A percentile compares a stretch with the other conserved stretches of the same genome.
These are phyloP conservation scores for Keiferia lycopersicella DNA, from an alignment of 2,888 invertebrate species.

Conservation along the genomic window DNA sequence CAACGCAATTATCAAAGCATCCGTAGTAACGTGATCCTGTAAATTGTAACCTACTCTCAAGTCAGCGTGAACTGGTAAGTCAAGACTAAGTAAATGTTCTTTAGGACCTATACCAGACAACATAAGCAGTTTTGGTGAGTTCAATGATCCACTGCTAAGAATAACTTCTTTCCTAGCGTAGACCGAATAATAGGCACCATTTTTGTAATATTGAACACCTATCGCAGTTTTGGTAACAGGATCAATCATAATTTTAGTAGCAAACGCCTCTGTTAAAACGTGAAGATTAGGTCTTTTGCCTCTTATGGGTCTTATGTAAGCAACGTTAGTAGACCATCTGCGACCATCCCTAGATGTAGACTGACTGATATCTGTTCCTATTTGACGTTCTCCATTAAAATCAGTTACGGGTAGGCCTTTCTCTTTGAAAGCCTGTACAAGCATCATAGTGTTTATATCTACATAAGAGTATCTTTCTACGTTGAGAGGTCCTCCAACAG, in stretches of 20 bases:
- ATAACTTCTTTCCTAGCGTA: constrained; percentile 83
- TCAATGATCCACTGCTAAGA: constrained; percentile 81
- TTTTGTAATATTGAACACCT: constrained; percentile 64
- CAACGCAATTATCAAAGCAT: constrained; percentile 71
- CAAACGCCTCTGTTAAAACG: constrained; percentile 76
- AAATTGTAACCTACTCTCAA: constrained; percentile 87
- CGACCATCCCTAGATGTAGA: constrained; percentile 83
- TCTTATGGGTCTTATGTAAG: constrained; percentile 85
- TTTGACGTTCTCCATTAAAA: constrained; percentile 79
- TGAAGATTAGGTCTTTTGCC: constrained; percentile 73
- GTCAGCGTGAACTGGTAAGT: constrained; percentile 82
- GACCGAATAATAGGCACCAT: constrained; percentile 67
- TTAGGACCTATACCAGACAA: constrained; percentile 85
- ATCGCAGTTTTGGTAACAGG: constrained; percentile 71
- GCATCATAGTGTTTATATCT: constrained; percentile 79
- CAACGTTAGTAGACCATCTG: constrained; percentile 83
- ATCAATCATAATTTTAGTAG: constrained; percentile 82
- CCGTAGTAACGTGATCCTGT: constrained; percentile 87
- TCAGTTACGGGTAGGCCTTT: constrained; percentile 82
- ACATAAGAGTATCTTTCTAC: constrained; percentile 84
- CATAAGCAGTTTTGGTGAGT: constrained; percentile 84
- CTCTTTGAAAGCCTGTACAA: constrained; percentile 83
- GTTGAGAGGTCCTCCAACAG: constrained; percentile 82
- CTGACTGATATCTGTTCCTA: constrained; percentile 83
- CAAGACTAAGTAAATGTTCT: constrained; percentile 70